These are phyloP conservation scores for Chiroxiphia lanceolata DNA, from an alignment of 2,797 vertebrate genomes.

Conservation along the genomic window DNA sequence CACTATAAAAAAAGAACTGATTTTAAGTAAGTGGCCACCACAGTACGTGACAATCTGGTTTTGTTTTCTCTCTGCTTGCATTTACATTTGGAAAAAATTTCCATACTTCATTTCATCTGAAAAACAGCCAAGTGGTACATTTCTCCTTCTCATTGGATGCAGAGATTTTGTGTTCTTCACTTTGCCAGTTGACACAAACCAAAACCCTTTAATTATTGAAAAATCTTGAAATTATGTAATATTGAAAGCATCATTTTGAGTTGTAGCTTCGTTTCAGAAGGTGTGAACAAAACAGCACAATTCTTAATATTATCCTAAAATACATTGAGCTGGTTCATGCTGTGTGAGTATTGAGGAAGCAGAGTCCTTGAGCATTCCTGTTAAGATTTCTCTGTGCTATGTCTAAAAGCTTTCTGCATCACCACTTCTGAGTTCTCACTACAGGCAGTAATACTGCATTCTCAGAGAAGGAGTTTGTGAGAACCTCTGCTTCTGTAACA, in stretches of 20 bases:
- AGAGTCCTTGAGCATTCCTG: neutral
- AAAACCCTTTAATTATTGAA: neutral
- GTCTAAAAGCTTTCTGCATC: neutral
- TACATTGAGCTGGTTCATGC: neutral
- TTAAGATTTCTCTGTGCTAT: neutral
- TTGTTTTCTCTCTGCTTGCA: neutral
- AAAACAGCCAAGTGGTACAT: neutral
- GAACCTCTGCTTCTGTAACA: neutral
- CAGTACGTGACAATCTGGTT: neutral
- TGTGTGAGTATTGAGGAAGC: neutral
- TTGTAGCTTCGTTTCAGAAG: neutral
- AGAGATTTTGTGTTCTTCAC: neutral
- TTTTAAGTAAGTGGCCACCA: neutral
- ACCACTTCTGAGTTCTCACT: neutral
- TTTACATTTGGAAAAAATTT: neutral
- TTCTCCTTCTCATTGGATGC: neutral
- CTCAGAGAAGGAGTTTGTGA: neutral
- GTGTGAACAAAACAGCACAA: neutral
- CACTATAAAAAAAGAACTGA: neutral
- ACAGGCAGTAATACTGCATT: neutral
- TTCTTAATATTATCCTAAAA: neutral
- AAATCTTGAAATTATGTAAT: neutral
- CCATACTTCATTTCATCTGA: neutral
- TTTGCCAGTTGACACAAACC: neutral
- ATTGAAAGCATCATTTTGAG: neutral